Percentiles rank a stretch among this genome's conserved stretches.
phyloP scores from a whole-genome alignment of 2,797 vertebrate species.

The Falco columbarius region DNA sequence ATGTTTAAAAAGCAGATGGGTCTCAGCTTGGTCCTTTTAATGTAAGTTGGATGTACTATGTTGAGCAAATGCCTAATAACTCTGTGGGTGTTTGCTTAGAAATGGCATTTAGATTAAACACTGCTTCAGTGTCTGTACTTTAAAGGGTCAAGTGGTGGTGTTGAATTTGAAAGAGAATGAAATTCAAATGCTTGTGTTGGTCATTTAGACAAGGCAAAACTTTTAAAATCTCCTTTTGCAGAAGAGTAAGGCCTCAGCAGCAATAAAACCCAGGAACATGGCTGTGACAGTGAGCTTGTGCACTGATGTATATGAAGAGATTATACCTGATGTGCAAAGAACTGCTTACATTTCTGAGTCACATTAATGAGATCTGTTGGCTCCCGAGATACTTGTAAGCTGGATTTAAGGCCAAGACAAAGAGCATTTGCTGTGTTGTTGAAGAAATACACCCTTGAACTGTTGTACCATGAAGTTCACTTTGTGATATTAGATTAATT shows the following conservation, averaged over 20 bases:
- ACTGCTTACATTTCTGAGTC: not conserved
- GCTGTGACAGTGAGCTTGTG: not conserved
- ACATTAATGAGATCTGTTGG: not conserved
- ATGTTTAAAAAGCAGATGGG: slow-evolving; percentile 45
- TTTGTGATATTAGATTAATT: not conserved
- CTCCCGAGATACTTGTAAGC: not conserved
- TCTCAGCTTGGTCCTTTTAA: slow-evolving; percentile 16
- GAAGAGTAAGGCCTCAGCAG: not conserved
- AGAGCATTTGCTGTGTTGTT: not conserved
- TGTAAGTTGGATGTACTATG: slow-evolving; percentile 5
- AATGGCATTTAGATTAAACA: slow-evolving; percentile 53
- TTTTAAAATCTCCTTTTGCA: not conserved
- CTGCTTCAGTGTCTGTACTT: not conserved
- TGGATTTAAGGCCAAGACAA: not conserved
- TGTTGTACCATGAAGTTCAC: not conserved
- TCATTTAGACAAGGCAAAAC: not conserved
- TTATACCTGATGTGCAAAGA: not conserved
- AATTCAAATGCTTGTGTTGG: not conserved
- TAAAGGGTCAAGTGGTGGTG: slow-evolving; percentile 6
- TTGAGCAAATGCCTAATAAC: slow-evolving; percentile 46
- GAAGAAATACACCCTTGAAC: not conserved
- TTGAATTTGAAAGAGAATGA: not conserved
- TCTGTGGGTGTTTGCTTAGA: slow-evolving; percentile 33
- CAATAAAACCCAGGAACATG: not conserved
- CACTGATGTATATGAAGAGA: not conserved